Evolutionary conservation across 2,888 invertebrate species (phyloP), one percentile per base, ranked within the genome.

Genomic region (Trilocha varians): DNA sequence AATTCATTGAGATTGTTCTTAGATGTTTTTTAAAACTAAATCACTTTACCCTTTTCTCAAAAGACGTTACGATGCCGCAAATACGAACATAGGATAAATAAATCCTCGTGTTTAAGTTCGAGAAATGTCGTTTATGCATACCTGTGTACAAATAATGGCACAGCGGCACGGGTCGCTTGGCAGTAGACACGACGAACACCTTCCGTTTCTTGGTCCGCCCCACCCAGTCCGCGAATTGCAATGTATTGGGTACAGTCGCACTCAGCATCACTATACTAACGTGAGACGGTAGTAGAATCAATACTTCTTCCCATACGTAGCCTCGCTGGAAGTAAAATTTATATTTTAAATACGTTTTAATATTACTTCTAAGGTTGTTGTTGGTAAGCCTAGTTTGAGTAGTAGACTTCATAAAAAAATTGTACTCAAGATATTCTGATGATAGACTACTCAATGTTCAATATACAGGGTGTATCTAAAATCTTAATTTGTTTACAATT

Each of bases 271-370:
- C 97, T 47, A 99, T 97, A 57, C 93, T 95, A 5, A 99, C 97
- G 70, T 97, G 96, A 5, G 93, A 90, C 0, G 99, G 99, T 40
- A 99, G 78, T 68, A 99, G 89, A 57, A 99, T 99, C 3, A 99
- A 87, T 0, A 97, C 97, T 79, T 99, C 99, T 77, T 99, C 99
- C 99, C 99, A 99, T 0, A 99, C 99, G 65, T 99, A 97, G 9
- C 99, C 99, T 49, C 99, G 87, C 91, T 94, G 69, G 8, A 48
- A 54, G 40, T 0, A 38, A 13, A 34, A 17, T n/a, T 34, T 25
- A 39, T 2, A 33, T 5, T 13, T 25, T 13, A 32, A 34, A 15
- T 15, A 34, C n/a, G 16, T 6, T 11, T 6, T 38, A 25, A 33
- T 15, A 18, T 5, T 18, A 18, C 5, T 18, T 18, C n/a, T n/a